Evolutionary conservation across 2,888 invertebrate species (phyloP).

Genomic region (Agapetus fuscipes): DNA sequence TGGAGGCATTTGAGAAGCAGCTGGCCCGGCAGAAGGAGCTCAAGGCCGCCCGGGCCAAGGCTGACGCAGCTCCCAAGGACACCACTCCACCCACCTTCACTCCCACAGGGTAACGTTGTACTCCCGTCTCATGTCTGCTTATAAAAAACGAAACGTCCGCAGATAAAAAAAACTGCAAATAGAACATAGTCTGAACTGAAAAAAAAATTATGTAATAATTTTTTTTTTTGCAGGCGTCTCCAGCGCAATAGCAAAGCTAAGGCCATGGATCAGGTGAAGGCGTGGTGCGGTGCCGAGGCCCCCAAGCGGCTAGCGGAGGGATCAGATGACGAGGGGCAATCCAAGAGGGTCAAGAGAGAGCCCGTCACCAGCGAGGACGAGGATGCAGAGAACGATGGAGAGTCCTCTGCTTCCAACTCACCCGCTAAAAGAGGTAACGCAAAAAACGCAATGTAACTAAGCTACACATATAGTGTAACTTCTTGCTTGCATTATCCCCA

Average conservation of each 20-base stretch:
- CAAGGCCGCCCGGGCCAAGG: slow-evolving; percentile 47
- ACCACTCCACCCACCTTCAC: slow-evolving; percentile 14
- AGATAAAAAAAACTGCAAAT: too few relatives aligned
- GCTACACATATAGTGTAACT: too few relatives aligned
- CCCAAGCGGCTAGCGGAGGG: slow-evolving; percentile 33
- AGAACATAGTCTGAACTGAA: too few relatives aligned
- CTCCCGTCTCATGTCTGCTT: too few relatives aligned
- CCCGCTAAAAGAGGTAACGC: slow-evolving; percentile 35
- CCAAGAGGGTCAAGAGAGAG: slow-evolving; percentile 47
- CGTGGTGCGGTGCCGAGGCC: slow-evolving; percentile 62
- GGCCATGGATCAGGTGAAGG: slow-evolving; percentile 73
- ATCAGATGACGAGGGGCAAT: slow-evolving; percentile 34
- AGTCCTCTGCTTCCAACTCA: slow-evolving; percentile 30
- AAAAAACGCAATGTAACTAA: too few relatives aligned
- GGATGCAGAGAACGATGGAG: slow-evolving; percentile 30
- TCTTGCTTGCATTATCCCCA: too few relatives aligned
- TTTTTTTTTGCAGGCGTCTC: slow-evolving; percentile 59
- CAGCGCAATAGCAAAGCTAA: slow-evolving; percentile 72
- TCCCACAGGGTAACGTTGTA: slow-evolving; percentile 24
- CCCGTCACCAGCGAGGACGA: slow-evolving; percentile 42
- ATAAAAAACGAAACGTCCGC: too few relatives aligned
- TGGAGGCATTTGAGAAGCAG: slow-evolving; percentile 74
- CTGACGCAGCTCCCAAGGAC: slow-evolving; percentile 20
- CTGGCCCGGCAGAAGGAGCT: slow-evolving; percentile 65
- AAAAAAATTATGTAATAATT: too few relatives aligned